Evolutionary conservation across 2,797 vertebrate genomes (phyloP).

Genomic region (Chiloscyllium punctatum): DNA sequence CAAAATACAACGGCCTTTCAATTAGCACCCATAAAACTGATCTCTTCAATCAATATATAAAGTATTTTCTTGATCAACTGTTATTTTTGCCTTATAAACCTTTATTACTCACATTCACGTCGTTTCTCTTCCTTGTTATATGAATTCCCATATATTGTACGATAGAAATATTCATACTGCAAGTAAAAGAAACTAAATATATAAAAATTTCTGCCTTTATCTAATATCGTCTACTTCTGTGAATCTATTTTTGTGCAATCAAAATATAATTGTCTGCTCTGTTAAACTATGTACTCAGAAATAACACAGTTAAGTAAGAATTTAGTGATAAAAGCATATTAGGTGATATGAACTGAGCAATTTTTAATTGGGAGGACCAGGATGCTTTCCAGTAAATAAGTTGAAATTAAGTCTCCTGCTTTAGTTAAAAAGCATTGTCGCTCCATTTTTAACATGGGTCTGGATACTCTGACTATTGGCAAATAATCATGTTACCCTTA

Average conservation of each 20-base stretch:
- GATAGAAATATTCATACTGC: slow-evolving; percentile 51
- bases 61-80: background rate
- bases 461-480: too few relatives aligned
- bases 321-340: background rate
- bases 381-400: background rate
- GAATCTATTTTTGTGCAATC: background rate
- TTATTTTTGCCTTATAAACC: background rate
- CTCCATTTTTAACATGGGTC: background rate
- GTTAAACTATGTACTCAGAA: background rate
- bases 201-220: background rate
- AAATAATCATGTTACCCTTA: background rate
- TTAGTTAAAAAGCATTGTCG: background rate
- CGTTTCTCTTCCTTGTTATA: slow-evolving; percentile 44
- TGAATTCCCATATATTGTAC: slow-evolving; percentile 46
- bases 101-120: background rate
- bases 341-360: background rate
- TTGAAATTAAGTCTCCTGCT: background rate
- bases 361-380: background rate
- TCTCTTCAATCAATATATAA: too few relatives aligned
- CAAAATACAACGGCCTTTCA: background rate
- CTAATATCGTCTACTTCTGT: background rate
- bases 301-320: background rate
- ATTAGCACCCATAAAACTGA: background rate
- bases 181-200: slow-evolving; percentile 42
- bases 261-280: background rate